Evolutionary conservation across 2,888 invertebrate species (phyloP), one percentile per base, ranked within the genome.

Genomic region (Drosophila pseudotalamancana): DNA sequence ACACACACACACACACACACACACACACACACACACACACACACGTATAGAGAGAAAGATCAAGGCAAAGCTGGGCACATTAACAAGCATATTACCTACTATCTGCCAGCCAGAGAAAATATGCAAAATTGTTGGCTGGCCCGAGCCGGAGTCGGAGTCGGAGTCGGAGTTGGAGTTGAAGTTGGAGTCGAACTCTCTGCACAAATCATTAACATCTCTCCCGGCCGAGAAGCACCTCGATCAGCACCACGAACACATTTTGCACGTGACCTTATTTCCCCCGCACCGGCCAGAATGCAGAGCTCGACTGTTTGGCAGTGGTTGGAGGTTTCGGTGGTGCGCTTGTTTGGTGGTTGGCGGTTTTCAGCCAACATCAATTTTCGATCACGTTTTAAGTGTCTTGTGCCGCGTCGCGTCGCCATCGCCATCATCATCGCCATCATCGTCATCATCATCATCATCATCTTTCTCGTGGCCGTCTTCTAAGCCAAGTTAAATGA

Each of bases 361-460:
- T 27, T n/a, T 27, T 50, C 56, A 50, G 51, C 50, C 78, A 87
- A 84, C 87, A 84, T 87, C 83, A 87, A 84, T 84, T 87, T 84
- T 87, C 83, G 87, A 87, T 84, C 83, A 84, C 87, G 83, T 84
- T 84, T 84, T 84, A 81, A 87, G 85, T 87, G 87, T 84, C 87
- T 84, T 84, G 86, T 77, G 76, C 79, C 82, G 70, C 55, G 18
- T 69, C 46, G 54, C 77, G 64, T 60, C 68, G 69, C 62, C 76
- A 54, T 48, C 60, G 64, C 31, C 65, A 59, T 62, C 75, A 46
- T 62, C 70, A 27, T 27, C 60, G 31, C 46, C 68, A 32, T 59
- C 67, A 18, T 35, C 67, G 29, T 39, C 65, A 12, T 12, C 46
- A 31, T 43, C 51, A n/a, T 27, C 55, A 9, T 31, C 45, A 11